phyloP scores from a whole-genome alignment of 2,113 vertebrate species.

The Cnemophilus loriae region DNA sequence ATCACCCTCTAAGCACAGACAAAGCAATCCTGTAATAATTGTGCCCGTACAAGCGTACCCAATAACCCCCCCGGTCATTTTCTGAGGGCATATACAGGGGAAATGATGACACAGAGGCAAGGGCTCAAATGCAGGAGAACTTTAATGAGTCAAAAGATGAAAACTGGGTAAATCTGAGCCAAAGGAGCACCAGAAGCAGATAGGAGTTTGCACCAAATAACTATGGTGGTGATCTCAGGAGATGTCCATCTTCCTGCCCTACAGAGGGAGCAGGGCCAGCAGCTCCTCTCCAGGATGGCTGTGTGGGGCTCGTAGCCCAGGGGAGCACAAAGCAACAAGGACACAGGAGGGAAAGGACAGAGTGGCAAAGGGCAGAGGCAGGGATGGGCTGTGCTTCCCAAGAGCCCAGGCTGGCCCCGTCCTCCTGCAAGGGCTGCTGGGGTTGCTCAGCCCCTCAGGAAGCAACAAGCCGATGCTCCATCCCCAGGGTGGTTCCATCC shows the following conservation, averaged over 20 bases:
- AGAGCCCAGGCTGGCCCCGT: not conserved
- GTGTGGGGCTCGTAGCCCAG: not conserved
- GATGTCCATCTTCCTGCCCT: fast-evolving
- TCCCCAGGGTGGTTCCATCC: not conserved
- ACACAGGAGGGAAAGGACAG: not conserved
- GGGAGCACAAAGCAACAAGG: not conserved
- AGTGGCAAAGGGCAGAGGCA: not conserved
- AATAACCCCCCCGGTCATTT: not conserved
- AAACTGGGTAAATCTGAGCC: not conserved
- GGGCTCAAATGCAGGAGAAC: not conserved
- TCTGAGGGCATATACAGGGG: not conserved
- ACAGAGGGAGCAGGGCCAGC: not conserved
- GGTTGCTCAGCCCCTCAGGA: not conserved
- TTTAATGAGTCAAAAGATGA: not conserved
- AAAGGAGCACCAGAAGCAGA: not conserved
- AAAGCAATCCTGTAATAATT: not conserved
- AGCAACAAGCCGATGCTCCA: fast-evolving
- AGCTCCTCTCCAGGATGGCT: fast-evolving
- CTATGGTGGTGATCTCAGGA: not conserved
- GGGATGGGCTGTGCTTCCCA: not conserved
- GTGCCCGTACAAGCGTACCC: fast-evolving
- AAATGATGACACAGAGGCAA: not conserved
- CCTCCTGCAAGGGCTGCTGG: not conserved
- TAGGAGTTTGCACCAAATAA: not conserved
- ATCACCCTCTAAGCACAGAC: not conserved